Evolutionary conservation across 1,140 invertebrate genomes (phyloP).

Genomic region (Proales similis): DNA sequence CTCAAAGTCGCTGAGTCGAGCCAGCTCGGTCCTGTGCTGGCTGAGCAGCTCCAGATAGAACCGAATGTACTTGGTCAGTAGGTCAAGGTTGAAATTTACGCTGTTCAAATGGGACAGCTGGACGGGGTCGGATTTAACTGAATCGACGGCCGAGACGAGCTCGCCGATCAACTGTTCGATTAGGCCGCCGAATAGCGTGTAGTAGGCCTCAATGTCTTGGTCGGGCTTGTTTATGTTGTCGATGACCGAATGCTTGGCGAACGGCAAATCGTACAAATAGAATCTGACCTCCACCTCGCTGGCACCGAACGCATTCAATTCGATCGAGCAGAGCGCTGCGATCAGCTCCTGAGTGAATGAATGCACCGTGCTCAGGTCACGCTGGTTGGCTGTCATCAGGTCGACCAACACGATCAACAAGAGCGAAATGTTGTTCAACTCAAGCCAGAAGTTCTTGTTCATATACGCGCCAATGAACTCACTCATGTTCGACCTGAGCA

Average conservation of each 20-base stretch:
- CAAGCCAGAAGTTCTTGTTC: background rate
- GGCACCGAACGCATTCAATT: background rate
- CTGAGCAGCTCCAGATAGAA: constrained; percentile 30
- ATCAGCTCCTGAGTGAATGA: background rate
- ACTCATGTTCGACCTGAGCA: too few relatives aligned
- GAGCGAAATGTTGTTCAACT: constrained; percentile 22
- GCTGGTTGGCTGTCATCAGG: background rate
- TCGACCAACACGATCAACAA: constrained; percentile 2
- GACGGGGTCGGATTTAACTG: too few relatives aligned
- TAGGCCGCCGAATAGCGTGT: background rate
- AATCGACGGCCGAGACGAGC: background rate
- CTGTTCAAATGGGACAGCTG: background rate
- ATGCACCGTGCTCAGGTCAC: too few relatives aligned
- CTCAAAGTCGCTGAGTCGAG: too few relatives aligned
- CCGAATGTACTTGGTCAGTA: constrained; percentile 6
- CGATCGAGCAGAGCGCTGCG: background rate
- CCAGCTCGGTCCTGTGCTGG: too few relatives aligned
- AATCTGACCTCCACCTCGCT: constrained; percentile 9
- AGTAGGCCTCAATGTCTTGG: constrained; percentile 18
- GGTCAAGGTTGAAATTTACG: constrained; percentile 7
- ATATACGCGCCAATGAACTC: too few relatives aligned
- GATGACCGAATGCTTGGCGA: constrained; percentile 11
- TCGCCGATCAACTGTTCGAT: background rate
- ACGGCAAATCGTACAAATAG: constrained; percentile 24
- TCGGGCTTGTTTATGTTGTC: constrained; percentile 13